Evolutionary conservation across 92 coral and sea anemone species (phyloP).

Genomic region (Epizoanthus stellaris): DNA sequence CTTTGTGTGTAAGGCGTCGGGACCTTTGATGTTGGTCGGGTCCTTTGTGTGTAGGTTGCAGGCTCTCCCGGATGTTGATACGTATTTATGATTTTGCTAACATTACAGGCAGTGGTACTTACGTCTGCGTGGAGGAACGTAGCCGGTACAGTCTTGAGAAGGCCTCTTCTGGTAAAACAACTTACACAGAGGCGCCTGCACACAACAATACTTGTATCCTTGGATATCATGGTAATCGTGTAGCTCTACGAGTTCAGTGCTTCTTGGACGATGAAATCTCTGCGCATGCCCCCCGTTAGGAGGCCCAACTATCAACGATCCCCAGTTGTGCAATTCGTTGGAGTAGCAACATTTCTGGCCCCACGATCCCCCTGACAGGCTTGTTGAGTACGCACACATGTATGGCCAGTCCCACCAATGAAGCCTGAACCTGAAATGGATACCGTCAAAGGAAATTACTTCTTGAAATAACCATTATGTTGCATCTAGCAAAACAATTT

Average conservation of each 20-base stretch:
- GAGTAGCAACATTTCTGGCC: slow-evolving; percentile 64
- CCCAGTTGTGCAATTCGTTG: slow-evolving; percentile 13
- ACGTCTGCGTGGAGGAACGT: slow-evolving; percentile 57
- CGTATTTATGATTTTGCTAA: background rate
- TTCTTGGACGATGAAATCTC: background rate
- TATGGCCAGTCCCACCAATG: no score
- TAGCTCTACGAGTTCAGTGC: background rate
- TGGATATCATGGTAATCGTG: slow-evolving; percentile 28
- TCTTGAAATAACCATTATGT: no score
- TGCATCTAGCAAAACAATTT: no score
- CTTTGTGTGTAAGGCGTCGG: no score
- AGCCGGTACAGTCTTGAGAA: slow-evolving; percentile 51
- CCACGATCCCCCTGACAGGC: background rate
- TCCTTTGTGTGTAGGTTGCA: no score
- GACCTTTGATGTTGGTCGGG: no score
- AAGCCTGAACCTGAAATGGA: no score
- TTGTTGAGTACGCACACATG: slow-evolving; percentile 28
- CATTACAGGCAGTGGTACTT: slow-evolving; percentile 14
- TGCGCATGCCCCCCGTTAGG: slow-evolving; percentile 39
- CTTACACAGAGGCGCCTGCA: slow-evolving; percentile 18
- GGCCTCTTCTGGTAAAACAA: slow-evolving; percentile 46
- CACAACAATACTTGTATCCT: slow-evolving; percentile 53
- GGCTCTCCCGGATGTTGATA: no score
- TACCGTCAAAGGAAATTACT: no score
- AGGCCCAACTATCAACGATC: slow-evolving; percentile 47